Base-by-base conservation (phyloP, 2,888 invertebrate species). In the Ornithoptera alexandrae region DNA sequence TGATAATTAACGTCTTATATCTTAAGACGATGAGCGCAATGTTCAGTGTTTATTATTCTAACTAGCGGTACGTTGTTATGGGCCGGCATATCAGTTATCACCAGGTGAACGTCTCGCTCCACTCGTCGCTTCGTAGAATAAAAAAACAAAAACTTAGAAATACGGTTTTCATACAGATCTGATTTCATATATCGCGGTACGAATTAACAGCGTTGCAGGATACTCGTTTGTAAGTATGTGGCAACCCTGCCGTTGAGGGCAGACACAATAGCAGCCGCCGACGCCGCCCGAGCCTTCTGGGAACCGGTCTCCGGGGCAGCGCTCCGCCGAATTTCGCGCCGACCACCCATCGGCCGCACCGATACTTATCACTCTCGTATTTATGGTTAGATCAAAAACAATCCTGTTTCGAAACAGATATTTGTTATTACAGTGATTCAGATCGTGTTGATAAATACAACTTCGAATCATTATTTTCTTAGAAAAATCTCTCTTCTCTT, bases 311-410 rank as follows among this genome's bases (percentile, higher is more conserved):
- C 73, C 79, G 79, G 84, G 83, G 82, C 86, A 84, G 83, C 84
- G 88, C 85, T 86, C 88, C 83, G 90, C 91, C 92, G 90, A 91
- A 92, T 87, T 91, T 92, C 75, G 90, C 90, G 87, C 80, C 90
- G 91, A 90, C 92, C 91, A 91, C 90, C 92, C 91, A 90, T 83
- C 82, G 84, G 81, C 81, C 80, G 18, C 74, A 76, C 77, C 74
- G 89, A 91, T 90, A 89, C 85, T 88, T 89, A 90, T 90, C 90
- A 84, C 87, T 84, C 84, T 86, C 81, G 83, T 88, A 86, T 90
- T 91, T 89, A 89, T 86, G 86, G 86, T 86, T 90, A 89, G 89
- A 86, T 87, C 86, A 85, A 81, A 83, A 82, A 84, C 68, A 53
- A 39, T 56, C 24, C 64, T 64, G 53, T 56, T 61, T 57, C 39